A percentile compares a stretch with the other conserved stretches of the same genome.
These are phyloP conservation scores for Plagodis dolabraria DNA, from an alignment of 2,888 invertebrate species.

Conservation along the genomic window DNA sequence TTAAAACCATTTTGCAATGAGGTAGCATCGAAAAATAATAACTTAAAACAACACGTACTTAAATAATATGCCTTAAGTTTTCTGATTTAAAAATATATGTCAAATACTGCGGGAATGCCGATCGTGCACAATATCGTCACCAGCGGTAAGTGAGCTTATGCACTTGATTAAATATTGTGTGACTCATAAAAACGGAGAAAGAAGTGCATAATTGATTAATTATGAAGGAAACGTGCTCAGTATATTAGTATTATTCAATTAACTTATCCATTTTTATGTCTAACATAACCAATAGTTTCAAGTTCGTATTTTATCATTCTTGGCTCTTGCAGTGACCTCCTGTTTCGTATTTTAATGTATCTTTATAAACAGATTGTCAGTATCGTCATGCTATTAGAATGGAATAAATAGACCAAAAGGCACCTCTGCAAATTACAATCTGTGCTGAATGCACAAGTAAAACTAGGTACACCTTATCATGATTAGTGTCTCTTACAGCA, in stretches of 20 bases:
- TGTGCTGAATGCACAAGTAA: too few relatives aligned
- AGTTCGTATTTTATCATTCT: slow-evolving; percentile 9
- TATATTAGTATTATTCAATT: background rate
- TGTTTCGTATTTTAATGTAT: slow-evolving; percentile 2
- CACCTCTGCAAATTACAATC: too few relatives aligned
- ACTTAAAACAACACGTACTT: slow-evolving; percentile 55
- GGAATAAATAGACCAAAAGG: too few relatives aligned
- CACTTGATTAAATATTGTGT: slow-evolving; percentile 57
- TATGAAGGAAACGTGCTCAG: slow-evolving; percentile 3
- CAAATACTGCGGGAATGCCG: slow-evolving; percentile 73
- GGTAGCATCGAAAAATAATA: slow-evolving; percentile 68
- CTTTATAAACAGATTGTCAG: slow-evolving; percentile 2
- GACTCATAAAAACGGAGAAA: slow-evolving; percentile 47
- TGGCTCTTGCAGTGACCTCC: slow-evolving; percentile 18
- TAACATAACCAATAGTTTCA: slow-evolving; percentile 19
- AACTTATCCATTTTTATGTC: background rate
- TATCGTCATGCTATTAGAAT: background rate
- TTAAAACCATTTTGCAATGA: slow-evolving; percentile 62
- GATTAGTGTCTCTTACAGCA: too few relatives aligned
- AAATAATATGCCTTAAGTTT: slow-evolving; percentile 78
- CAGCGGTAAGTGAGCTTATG: slow-evolving; percentile 68
- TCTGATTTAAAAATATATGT: slow-evolving; percentile 62
- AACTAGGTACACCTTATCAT: too few relatives aligned
- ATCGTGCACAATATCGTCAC: slow-evolving; percentile 76
- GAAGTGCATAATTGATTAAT: slow-evolving; percentile 17